phyloP scores from a whole-genome alignment of 2,113 vertebrate species.

The Melanostigma gelatinosum region DNA sequence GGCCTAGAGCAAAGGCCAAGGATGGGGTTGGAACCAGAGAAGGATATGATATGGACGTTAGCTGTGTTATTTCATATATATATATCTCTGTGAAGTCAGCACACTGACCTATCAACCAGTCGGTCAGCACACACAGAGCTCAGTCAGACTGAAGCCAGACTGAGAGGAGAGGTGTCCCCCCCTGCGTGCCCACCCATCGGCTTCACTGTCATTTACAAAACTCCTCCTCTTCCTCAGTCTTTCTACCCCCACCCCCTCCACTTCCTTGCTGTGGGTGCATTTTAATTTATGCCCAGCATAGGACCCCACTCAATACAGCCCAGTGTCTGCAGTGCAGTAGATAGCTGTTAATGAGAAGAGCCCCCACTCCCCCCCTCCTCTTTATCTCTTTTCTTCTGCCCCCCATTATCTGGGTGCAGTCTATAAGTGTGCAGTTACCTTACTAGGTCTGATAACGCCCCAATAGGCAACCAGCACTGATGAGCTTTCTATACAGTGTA shows the following conservation, averaged over 20 bases:
- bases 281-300: slow-evolving; percentile 92
- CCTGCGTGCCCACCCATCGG: slow-evolving; percentile 25
- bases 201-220: slow-evolving; percentile 55
- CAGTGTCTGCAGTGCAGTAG: slow-evolving; percentile 94
- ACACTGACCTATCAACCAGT: neutral
- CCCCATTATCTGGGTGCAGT: slow-evolving; percentile 96
- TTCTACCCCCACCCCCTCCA: slow-evolving; percentile 39
- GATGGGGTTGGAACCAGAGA: neutral
- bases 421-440: slow-evolving; percentile 98
- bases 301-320: slow-evolving; percentile 90
- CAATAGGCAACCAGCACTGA: slow-evolving; percentile 95
- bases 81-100: neutral
- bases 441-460: slow-evolving; percentile 92
- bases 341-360: slow-evolving; percentile 99
- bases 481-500: slow-evolving; percentile 96
- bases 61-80: neutral
- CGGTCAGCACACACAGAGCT: neutral
- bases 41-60: neutral
- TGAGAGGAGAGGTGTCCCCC: slow-evolving; percentile 16
- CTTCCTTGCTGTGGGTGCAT: slow-evolving; percentile 72
- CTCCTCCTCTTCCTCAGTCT: slow-evolving; percentile 39
- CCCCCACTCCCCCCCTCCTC: slow-evolving; percentile 85
- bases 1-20: neutral
- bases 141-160: slow-evolving; percentile 23
- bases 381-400: slow-evolving; percentile 97